Conservation (phyloP, 2,113 vertebrate genomes). For the Epinephelus moara region DNA sequence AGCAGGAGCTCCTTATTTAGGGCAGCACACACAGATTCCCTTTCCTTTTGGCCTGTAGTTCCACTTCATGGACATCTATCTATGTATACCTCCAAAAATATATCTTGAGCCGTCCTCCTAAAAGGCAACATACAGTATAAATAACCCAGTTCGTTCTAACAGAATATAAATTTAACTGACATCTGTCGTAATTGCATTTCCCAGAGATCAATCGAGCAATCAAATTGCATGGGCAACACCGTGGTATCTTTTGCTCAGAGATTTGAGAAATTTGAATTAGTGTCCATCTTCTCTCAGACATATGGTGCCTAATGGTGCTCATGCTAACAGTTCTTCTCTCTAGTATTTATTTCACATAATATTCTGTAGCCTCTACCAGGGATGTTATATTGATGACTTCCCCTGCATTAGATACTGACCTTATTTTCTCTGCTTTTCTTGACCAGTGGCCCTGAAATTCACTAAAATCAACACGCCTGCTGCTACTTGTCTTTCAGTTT, state of each 20-base stretch:
- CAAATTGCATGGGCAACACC: neutral
- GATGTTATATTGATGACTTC: neutral
- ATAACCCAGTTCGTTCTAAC: slow-evolving; percentile 15
- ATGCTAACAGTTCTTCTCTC: neutral
- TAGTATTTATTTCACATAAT: neutral
- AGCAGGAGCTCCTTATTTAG: slow-evolving; percentile 34
- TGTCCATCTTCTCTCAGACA: neutral
- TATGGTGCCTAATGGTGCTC: neutral
- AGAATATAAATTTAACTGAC: neutral
- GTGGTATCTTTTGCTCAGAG: neutral
- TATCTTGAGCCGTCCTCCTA: neutral
- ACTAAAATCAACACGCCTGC: neutral
- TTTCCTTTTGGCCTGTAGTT: slow-evolving; percentile 39
- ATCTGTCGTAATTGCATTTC: slow-evolving; percentile 18
- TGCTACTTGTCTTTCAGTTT: neutral
- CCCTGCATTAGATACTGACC: neutral
- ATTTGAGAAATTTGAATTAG: neutral
- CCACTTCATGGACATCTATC: slow-evolving; percentile 45
- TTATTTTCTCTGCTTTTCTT: neutral
- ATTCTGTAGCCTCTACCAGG: neutral
- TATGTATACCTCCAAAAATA: slow-evolving; percentile 7
- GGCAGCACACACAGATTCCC: slow-evolving; percentile 20
- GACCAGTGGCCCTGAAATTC: neutral
- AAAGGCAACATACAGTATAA: slow-evolving; percentile 3
- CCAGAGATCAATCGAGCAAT: slow-evolving; percentile 19